phyloP scores from a whole-genome alignment of 2,113 vertebrate species.

The Chionodraco myersi region DNA sequence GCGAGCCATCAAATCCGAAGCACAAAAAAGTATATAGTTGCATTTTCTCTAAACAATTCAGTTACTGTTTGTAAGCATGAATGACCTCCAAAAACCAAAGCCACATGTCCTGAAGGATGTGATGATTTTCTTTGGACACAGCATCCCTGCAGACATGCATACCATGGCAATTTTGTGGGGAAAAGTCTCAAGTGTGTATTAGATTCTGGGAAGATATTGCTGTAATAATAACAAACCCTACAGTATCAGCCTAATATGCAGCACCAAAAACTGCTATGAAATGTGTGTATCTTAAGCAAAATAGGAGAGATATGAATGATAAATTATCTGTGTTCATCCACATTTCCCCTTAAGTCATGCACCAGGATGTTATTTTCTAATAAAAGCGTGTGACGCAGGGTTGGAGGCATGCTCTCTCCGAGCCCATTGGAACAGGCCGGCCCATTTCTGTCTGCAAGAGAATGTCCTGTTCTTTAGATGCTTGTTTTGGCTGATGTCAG shows the following conservation, averaged over 20 bases:
- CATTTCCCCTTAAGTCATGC: slow-evolving; percentile 26
- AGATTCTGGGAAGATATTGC: background rate
- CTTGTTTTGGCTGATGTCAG: slow-evolving; percentile 79
- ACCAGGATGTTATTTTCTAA: slow-evolving; percentile 56
- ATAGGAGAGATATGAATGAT: background rate
- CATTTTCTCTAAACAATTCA: background rate
- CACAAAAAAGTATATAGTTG: background rate
- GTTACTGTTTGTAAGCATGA: background rate
- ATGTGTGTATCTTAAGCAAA: no score
- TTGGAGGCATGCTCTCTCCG: slow-evolving; percentile 55
- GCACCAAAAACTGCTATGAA: background rate
- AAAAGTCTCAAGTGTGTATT: background rate
- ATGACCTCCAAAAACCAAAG: background rate
- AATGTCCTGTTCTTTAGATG: slow-evolving; percentile 82
- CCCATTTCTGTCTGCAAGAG: slow-evolving; percentile 66
- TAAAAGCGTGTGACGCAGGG: slow-evolving; percentile 54
- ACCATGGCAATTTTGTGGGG: background rate
- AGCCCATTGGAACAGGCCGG: slow-evolving; percentile 59
- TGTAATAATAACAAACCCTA: background rate
- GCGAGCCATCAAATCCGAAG: background rate
- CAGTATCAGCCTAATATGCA: background rate
- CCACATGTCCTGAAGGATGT: background rate
- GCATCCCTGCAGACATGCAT: background rate
- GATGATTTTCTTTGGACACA: background rate
- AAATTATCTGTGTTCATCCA: background rate